phyloP scores from a whole-genome alignment of 2,797 vertebrate genomes.

The Hippoglossus hippoglossus region DNA sequence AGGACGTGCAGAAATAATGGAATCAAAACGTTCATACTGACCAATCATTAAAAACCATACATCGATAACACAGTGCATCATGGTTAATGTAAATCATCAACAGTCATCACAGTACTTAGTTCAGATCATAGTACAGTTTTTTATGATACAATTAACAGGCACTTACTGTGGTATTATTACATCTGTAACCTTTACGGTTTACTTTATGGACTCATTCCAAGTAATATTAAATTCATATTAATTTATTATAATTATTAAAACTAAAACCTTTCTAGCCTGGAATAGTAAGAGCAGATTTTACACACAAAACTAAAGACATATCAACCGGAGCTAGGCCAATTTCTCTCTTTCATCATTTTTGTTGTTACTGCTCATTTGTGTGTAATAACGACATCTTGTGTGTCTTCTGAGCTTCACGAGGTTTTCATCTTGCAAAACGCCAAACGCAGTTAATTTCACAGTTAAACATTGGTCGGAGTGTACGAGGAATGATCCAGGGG shows the following conservation, averaged over 20 bases:
- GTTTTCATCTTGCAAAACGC: slow-evolving; percentile 19
- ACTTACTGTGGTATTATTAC: slow-evolving; percentile 29
- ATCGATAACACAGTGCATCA: slow-evolving; percentile 17
- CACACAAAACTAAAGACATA: background rate
- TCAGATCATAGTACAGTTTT: slow-evolving; percentile 11
- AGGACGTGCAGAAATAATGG: slow-evolving; percentile 2
- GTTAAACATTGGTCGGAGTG: slow-evolving; percentile 20
- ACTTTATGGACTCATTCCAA: background rate
- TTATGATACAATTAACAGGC: slow-evolving; percentile 21
- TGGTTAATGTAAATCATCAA: slow-evolving; percentile 30
- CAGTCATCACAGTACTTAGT: slow-evolving; percentile 15
- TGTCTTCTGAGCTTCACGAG: background rate
- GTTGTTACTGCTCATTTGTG: background rate
- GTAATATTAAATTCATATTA: slow-evolving; percentile 7
- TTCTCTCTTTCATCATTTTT: background rate
- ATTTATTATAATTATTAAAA: slow-evolving; percentile 20
- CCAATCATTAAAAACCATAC: slow-evolving; percentile 4
- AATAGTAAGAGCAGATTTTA: slow-evolving; percentile 1
- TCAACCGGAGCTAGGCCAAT: background rate
- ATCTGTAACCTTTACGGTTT: background rate
- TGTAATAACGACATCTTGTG: background rate
- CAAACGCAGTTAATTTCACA: slow-evolving; percentile 22
- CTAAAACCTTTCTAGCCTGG: background rate
- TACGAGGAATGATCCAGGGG: slow-evolving; percentile 10
- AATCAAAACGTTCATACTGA: slow-evolving; percentile 9